phyloP scores from a whole-genome alignment of 2,888 invertebrate genomes.

The Drosophila robusta region DNA sequence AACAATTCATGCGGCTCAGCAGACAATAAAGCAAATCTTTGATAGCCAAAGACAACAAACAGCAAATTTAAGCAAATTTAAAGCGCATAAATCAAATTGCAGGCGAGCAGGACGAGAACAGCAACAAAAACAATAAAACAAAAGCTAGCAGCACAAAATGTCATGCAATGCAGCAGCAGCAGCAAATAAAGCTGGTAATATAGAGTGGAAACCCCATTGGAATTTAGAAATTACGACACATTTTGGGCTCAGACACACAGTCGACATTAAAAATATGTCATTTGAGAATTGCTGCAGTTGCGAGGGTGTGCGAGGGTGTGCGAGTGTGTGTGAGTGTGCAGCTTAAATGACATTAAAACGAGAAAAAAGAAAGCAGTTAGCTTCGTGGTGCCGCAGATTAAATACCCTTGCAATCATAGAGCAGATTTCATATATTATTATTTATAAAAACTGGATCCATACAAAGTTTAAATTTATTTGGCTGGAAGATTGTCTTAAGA shows the following conservation, averaged over 20 bases:
- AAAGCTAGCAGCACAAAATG: constrained; percentile 29
- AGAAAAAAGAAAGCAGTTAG: neutral
- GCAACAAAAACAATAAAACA: constrained; percentile 20
- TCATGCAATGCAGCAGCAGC: constrained; percentile 7
- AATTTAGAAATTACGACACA: constrained; percentile 78
- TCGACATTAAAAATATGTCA: constrained; percentile 76
- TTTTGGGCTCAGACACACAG: constrained; percentile 43
- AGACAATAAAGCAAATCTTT: constrained; percentile 34
- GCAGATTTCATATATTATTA: too few relatives aligned
- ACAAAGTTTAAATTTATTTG: too few relatives aligned
- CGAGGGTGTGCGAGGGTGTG: neutral
- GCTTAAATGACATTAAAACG: constrained; percentile 73
- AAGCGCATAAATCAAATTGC: constrained; percentile 72
- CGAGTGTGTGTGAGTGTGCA: constrained; percentile 22
- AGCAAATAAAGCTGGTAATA: neutral
- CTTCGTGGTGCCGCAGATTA: neutral
- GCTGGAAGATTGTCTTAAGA: too few relatives aligned
- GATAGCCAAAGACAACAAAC: constrained; percentile 26
- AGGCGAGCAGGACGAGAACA: constrained; percentile 7
- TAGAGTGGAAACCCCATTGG: constrained; percentile 36
- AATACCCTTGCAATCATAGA: neutral
- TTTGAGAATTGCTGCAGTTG: constrained; percentile 59
- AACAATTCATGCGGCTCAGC: constrained; percentile 31
- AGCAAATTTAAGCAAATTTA: constrained; percentile 62
- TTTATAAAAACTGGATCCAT: too few relatives aligned